Base-by-base conservation (phyloP, 1,140 invertebrate genomes). In the Wasmannia auropunctata region DNA sequence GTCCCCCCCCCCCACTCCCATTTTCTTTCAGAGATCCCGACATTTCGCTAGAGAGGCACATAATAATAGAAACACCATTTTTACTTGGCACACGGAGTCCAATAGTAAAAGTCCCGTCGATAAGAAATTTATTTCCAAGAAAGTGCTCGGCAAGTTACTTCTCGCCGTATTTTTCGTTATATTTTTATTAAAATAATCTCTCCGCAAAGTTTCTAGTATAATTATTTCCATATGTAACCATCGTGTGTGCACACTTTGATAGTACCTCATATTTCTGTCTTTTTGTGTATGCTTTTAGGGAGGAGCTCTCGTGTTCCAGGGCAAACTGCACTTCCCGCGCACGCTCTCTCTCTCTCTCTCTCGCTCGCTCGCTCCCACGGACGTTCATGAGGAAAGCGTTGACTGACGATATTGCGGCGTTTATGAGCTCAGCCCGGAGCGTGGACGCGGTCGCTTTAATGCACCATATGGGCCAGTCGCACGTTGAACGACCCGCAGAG, bases 401-500 rank as follows among this genome's bases (percentile, higher is more conserved):
- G 77, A 86, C 65, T 81, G 85, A 81, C 76, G 49, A 81, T 81
- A 86, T 81, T 75, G 40, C 49, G 54, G 60, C 65, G 65, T 81
- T 86, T 86, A 86, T 70, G 54, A 81, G 51, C 83, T 56, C 19
- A 63, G 37, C 60, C 11, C 19, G 46, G 34, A 77, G 22, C 72
- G 22, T 54, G 25, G 31, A 43, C 51, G 51, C 51, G 63, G 34
- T 51, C 62, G 75, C 62, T 80, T 86, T 86, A 79, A 79, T 67
- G 49, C 40, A 56, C 43, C 74, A 40, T 62, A 76, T 62, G 40
- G 43, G 19, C 22, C 51, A 43, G 37, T 81, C 43, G 43, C 43
- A 51, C 43, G 60, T 79, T 51, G 65, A 81, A 70, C 19, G 37
- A 37, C 11, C 65, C 11, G n/a, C 43, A 56, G 63, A 81, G 79